Percentiles rank a stretch among this genome's conserved stretches.
phyloP scores from a whole-genome alignment of 2,888 invertebrate genomes.

The Tiliacea citrago region DNA sequence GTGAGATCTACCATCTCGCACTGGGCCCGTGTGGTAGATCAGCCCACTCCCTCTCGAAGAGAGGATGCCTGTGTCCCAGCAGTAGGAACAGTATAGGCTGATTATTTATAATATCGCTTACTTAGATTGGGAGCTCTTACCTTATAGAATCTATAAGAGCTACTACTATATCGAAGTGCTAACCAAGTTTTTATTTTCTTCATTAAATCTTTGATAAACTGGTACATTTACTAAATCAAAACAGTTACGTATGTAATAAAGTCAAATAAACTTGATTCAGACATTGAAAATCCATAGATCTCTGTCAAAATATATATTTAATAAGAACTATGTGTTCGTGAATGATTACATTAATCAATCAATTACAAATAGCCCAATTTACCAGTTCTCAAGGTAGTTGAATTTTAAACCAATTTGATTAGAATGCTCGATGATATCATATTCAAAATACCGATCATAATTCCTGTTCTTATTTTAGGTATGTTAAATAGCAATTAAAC shows the following conservation, averaged over 20 bases:
- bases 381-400: constrained; percentile 37
- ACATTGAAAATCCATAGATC: constrained; percentile 7
- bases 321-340: constrained; percentile 14
- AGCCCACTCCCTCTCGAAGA: no score
- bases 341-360: constrained; percentile 45
- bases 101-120: neutral
- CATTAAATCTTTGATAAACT: neutral
- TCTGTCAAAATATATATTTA: constrained; percentile 44
- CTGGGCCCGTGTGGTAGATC: no score
- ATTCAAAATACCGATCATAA: constrained; percentile 1
- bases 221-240: neutral
- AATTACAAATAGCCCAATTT: constrained; percentile 29
- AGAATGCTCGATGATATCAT: constrained; percentile 19
- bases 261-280: constrained; percentile 9
- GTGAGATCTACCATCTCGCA: no score
- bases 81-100: no score
- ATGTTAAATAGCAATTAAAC: neutral
- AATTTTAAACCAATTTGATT: constrained; percentile 18
- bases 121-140: neutral
- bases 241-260: neutral
- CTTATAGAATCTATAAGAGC: neutral
- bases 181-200: neutral
- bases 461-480: neutral
- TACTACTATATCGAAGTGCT: neutral
- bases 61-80: no score